Evolutionary conservation across 2,113 vertebrate genomes (phyloP), one percentile per base, ranked within the genome.

Genomic region (Cavia porcellus): DNA sequence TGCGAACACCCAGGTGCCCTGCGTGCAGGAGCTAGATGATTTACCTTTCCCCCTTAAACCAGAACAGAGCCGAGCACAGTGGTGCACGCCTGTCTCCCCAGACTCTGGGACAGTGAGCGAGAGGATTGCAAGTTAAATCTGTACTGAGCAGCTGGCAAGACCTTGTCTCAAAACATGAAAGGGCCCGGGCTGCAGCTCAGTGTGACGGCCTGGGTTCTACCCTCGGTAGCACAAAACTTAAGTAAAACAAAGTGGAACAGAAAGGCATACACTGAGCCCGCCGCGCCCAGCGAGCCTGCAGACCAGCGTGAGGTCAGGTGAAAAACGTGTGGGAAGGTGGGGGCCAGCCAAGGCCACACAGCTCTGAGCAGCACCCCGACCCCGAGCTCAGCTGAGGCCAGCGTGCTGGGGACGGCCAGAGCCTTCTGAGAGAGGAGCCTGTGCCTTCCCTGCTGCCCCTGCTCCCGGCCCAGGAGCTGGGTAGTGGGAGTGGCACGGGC

Each of bases 401-500:
- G 22, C 0, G 0, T 11, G 5, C 0, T 7, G 8, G 50, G 85
- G 38, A 22, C 24, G 45, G 68, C 24, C 22, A 3, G 72, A 42
- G 22, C 59, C 38, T 38, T 72, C 30, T 6, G 5, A 35, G 30
- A 4, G 30, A 24, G 30, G 42, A 50, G 68, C 22, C 68, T 30
- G 20, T 12, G 32, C 62, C 38, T 25, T 6, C 30, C 38, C 57
- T 20, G 25, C 77, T 30, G 24, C 42, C 59, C 85, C 47, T 24
- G 45, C 38, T 45, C 4, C 64, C 15, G 72, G 35, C 14, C n/a
- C 14, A 47, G 72, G 17, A n/a, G 64, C 42, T 50, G 35, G 35
- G 55, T 6, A 28, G 1, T 1, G 35, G 14, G 64, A 55, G 22
- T 8, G 66, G 6, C 30, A 20, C 47, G 59, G 32, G 22, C n/a